These are phyloP conservation scores for Stomatorhinus walkeri DNA, from an alignment of 2,797 vertebrate species.

Conservation along the genomic window DNA sequence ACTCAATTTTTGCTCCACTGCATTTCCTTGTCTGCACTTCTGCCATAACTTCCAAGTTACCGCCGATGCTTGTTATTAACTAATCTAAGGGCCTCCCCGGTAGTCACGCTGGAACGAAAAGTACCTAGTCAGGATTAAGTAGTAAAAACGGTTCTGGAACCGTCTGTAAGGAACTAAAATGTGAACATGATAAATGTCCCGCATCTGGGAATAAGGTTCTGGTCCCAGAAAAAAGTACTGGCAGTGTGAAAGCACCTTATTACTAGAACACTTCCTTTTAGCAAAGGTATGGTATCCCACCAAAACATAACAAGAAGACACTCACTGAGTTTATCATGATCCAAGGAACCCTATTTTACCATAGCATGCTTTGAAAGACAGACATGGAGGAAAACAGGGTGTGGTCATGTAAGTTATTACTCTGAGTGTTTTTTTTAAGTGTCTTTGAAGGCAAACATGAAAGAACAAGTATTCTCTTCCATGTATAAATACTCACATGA, in stretches of 20 bases:
- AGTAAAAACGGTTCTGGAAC: not conserved
- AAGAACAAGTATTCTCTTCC: not conserved
- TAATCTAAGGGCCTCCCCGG: not conserved
- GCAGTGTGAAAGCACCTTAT: no score
- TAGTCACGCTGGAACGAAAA: not conserved
- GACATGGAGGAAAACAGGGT: not conserved
- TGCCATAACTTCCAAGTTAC: not conserved
- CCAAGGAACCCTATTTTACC: not conserved
- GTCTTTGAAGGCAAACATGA: conserved; percentile 19
- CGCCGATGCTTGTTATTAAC: not conserved
- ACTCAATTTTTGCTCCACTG: not conserved
- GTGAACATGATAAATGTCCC: not conserved
- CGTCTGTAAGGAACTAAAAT: not conserved
- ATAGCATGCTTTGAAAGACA: not conserved
- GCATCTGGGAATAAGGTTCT: no score
- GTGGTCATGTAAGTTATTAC: not conserved
- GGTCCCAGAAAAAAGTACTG: no score
- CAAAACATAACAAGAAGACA: not conserved
- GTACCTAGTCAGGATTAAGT: not conserved
- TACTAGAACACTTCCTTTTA: not conserved
- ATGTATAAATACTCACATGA: not conserved
- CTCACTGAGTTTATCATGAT: not conserved
- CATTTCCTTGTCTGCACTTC: not conserved
- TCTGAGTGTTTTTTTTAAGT: not conserved
- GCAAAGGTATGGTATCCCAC: not conserved